phyloP scores from a whole-genome alignment of 64 coral and sea anemone species.

The Montipora sp. region DNA sequence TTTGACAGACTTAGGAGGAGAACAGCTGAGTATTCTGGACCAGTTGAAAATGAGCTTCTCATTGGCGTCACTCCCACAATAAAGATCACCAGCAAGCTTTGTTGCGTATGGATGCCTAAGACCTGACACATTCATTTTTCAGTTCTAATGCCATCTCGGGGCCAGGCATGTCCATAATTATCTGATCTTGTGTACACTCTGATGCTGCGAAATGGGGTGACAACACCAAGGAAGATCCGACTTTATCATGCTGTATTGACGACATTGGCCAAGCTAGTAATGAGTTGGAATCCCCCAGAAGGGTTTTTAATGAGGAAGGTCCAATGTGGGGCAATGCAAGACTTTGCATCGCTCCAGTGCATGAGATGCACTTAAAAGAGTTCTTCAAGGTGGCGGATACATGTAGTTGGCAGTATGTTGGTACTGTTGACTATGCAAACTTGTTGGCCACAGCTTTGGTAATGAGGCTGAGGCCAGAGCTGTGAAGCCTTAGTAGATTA shows the following conservation, averaged over 20 bases:
- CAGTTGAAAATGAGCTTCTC: conserved; percentile 18
- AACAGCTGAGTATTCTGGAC: not conserved
- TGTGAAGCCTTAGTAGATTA: not conserved
- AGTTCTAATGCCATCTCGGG: not conserved
- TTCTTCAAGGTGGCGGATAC: not conserved
- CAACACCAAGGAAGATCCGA: conserved; percentile 1
- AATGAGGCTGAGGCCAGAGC: conserved; percentile 32
- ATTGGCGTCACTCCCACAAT: conserved; percentile 17
- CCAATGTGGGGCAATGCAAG: conserved; percentile 15
- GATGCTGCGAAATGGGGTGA: conserved; percentile 8
- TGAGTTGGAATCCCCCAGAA: conserved; percentile 38
- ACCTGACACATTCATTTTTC: conserved; percentile 11
- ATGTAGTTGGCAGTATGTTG: not conserved
- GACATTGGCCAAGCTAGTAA: conserved; percentile 53
- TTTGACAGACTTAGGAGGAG: not conserved
- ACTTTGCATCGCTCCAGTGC: conserved; percentile 5
- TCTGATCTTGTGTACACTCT: conserved; percentile 4
- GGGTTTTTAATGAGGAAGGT: conserved; percentile 51
- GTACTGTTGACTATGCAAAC: conserved; percentile 8
- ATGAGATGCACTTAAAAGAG: conserved; percentile 24
- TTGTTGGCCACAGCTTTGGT: not conserved
- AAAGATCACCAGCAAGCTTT: conserved; percentile 15
- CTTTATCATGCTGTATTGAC: conserved; percentile 35
- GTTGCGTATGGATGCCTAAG: not conserved
- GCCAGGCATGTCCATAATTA: conserved; percentile 10